Evolutionary conservation across 2,888 invertebrate species (phyloP).

Genomic region (Therioaphis trifolii): DNA sequence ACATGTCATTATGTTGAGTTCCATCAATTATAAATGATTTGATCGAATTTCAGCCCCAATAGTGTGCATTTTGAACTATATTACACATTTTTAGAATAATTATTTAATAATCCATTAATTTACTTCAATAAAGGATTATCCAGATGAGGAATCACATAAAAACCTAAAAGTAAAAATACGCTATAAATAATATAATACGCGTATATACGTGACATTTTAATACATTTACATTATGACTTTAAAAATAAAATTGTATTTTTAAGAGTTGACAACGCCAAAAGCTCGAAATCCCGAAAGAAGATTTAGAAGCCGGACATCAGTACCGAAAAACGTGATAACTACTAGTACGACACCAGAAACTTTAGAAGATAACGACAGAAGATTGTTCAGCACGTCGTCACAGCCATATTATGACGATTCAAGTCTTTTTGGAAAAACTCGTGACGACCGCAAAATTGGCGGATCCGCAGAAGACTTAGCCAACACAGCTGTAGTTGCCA

Average conservation of each 20-base stretch:
- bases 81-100: too few species aligned
- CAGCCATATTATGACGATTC: constrained; percentile 51
- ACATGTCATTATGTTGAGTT: too few species aligned
- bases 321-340: neutral
- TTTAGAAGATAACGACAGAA: constrained; percentile 10
- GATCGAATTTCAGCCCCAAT: too few species aligned
- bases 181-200: too few species aligned
- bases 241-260: neutral
- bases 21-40: too few species aligned
- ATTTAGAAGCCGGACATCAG: constrained; percentile 40
- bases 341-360: constrained; percentile 45
- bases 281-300: constrained; percentile 46
- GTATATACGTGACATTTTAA: too few species aligned
- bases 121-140: too few species aligned
- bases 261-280: constrained; percentile 31
- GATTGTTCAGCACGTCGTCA: constrained; percentile 26
- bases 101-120: too few species aligned
- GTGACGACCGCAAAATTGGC: constrained; percentile 55
- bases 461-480: constrained; percentile 66
- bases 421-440: constrained; percentile 43
- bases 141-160: too few species aligned
- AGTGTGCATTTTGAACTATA: too few species aligned
- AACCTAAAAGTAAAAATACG: too few species aligned
- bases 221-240: too few species aligned
- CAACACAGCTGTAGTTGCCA: constrained; percentile 67